Evolutionary conservation across 2,888 invertebrate genomes (phyloP).

Genomic region (Vanessa cardui): DNA sequence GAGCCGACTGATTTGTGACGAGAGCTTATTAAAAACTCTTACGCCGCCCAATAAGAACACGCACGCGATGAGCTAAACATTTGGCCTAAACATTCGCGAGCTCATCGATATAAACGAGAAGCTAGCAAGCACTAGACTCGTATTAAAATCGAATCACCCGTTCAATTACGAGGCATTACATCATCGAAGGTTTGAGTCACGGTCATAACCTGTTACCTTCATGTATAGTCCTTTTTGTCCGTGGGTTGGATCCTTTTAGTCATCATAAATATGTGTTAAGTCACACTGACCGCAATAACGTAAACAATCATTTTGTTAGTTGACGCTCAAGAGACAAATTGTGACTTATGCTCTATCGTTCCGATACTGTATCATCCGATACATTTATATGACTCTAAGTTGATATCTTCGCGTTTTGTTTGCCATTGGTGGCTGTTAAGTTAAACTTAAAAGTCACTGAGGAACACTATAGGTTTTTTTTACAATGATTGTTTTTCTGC

Average conservation of each 20-base stretch:
- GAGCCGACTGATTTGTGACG: neutral
- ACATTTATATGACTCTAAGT: neutral
- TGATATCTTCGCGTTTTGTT: no score
- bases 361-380: constrained; percentile 15
- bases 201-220: constrained; percentile 63
- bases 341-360: constrained; percentile 21
- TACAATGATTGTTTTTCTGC: no score
- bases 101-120: constrained; percentile 40
- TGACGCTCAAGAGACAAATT: constrained; percentile 52
- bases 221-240: constrained; percentile 62
- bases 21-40: constrained; percentile 13
- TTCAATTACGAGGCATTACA: constrained; percentile 74
- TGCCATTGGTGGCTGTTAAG: no score
- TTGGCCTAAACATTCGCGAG: constrained; percentile 26
- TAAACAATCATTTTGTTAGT: constrained; percentile 56
- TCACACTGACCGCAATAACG: constrained; percentile 67
- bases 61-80: constrained; percentile 13
- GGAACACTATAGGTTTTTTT: no score
- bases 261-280: constrained; percentile 60
- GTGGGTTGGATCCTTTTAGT: constrained; percentile 75
- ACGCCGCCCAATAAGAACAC: neutral
- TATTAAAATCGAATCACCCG: constrained; percentile 64
- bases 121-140: constrained; percentile 52
- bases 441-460: no score
- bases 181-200: constrained; percentile 79